A percentile compares a stretch with the other conserved stretches of the same genome.
These are phyloP conservation scores for Temnothorax rugatulus DNA, from an alignment of 2,888 invertebrate genomes.

Conservation along the genomic window DNA sequence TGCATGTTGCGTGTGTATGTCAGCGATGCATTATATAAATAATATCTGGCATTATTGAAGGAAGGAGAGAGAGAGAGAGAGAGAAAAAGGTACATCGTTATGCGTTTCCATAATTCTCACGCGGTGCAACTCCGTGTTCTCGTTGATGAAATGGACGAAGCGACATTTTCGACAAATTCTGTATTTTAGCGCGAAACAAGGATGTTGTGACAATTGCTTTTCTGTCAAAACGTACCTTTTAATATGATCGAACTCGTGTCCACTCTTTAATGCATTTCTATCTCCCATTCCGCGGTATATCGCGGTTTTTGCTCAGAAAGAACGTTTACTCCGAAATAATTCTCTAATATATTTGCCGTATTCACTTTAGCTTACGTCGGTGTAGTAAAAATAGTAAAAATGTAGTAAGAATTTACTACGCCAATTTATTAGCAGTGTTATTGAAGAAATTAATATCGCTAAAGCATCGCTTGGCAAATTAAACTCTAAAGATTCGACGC, in stretches of 20 bases:
- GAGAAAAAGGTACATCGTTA: conserved; percentile 6
- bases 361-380: not conserved
- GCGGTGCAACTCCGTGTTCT: not conserved
- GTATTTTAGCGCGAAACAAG: conserved; percentile 3
- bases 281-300: not conserved
- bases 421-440: conserved; percentile 23
- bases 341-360: not conserved
- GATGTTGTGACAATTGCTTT: not conserved
- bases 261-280: conserved; percentile 17
- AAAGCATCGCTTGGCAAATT: conserved; percentile 1
- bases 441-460: conserved; percentile 20
- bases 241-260: not conserved
- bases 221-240: conserved; percentile 25
- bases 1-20: not conserved
- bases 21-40: conserved; percentile 31
- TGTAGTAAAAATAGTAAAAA: no score
- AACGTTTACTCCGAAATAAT: conserved; percentile 6
- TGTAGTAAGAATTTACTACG: not conserved
- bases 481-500: not conserved
- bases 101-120: conserved; percentile 9
- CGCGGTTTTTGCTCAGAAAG: not conserved
- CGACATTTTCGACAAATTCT: conserved; percentile 33
- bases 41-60: conserved; percentile 22
- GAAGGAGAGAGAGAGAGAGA: not conserved
- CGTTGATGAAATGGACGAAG: conserved; percentile 21